Evolutionary conservation across 2,888 invertebrate genomes (phyloP), one percentile per base, ranked within the genome.

Genomic region (Dynastes tityus): DNA sequence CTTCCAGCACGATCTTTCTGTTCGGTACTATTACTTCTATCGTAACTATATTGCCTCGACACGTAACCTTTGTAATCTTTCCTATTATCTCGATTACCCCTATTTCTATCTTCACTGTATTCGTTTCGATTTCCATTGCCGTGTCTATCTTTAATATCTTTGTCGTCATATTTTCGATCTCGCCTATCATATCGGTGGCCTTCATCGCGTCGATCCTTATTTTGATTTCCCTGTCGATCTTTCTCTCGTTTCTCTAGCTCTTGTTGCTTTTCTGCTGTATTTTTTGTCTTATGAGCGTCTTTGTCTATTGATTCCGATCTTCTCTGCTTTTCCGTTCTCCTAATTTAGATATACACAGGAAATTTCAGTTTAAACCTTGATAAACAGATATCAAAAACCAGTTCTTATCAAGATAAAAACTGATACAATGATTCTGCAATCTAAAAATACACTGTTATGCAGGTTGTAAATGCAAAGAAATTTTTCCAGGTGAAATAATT

Each of bases 251-350:
- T 80, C 45, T 80, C 70, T 76, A 78, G 71, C 45, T 80, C 76
- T 32, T 77, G 79, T 75, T 84, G 78, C 77, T 64, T 78, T 65
- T 79, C 70, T 61, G 32, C 61, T n/a, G 65, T 63, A 29, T 45
- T 79, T 37, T 77, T 74, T 55, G 55, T 64, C 45, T 70, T 75
- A 27, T 13, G 40, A 40, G 55, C 63, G 13, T 40, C 37, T 27
- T 75, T 76, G 27, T 74, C 79, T 64, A 64, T 27, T 11, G 67
- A 77, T 27, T 61, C 70, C 45, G 79, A 76, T 32, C 76, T 73
- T 53, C 49, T 74, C 37, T 76, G 76, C 73, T 79, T 79, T 58
- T 80, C 81, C 9, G 73, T 37, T 79, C 78, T 82, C 80, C 82
- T 82, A 81, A n/a, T 80, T 80, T 37, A 81, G 65, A 77, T 65